Conservation (phyloP, 2,888 invertebrate genomes). For the Lamellibrachia columna region DNA sequence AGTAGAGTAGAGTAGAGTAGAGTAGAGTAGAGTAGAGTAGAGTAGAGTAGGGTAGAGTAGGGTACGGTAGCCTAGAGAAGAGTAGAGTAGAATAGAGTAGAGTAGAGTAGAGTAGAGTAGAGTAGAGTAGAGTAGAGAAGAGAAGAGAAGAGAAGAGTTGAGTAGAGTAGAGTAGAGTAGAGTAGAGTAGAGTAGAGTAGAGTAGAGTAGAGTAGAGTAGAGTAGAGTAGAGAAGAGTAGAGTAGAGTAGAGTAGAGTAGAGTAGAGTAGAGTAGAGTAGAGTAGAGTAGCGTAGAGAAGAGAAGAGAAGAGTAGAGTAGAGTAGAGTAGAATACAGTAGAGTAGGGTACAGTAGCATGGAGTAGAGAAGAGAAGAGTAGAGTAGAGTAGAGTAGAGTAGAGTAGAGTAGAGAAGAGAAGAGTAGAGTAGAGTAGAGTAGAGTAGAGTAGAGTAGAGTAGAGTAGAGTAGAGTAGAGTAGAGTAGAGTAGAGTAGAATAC, state of each 20-base stretch:
- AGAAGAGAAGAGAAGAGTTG: neutral
- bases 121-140: slow-evolving; percentile 17
- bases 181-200: slow-evolving; percentile 19
- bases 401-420: slow-evolving; percentile 14
- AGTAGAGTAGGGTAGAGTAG: slow-evolving; percentile 18
- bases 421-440: slow-evolving; percentile 19
- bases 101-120: slow-evolving; percentile 19
- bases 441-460: slow-evolving; percentile 19
- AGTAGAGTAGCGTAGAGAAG: too few relatives aligned
- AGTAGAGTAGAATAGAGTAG: slow-evolving; percentile 16
- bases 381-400: slow-evolving; percentile 19
- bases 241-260: slow-evolving; percentile 19
- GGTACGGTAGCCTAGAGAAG: neutral
- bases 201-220: slow-evolving; percentile 19
- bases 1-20: slow-evolving; percentile 19
- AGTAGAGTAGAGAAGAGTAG: slow-evolving; percentile 17
- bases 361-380: slow-evolving; percentile 13
- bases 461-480: slow-evolving; percentile 19
- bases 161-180: slow-evolving; percentile 19
- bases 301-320: slow-evolving; percentile 14
- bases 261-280: slow-evolving; percentile 19
- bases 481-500: too few relatives aligned
- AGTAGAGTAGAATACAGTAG: too few relatives aligned
- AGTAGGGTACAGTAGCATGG: too few relatives aligned
- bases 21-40: slow-evolving; percentile 19